Percentiles rank a stretch among this genome's conserved stretches.
These are phyloP conservation scores for Limulus polyphemus DNA, from an alignment of 2,888 invertebrate genomes.

Conservation along the genomic window DNA sequence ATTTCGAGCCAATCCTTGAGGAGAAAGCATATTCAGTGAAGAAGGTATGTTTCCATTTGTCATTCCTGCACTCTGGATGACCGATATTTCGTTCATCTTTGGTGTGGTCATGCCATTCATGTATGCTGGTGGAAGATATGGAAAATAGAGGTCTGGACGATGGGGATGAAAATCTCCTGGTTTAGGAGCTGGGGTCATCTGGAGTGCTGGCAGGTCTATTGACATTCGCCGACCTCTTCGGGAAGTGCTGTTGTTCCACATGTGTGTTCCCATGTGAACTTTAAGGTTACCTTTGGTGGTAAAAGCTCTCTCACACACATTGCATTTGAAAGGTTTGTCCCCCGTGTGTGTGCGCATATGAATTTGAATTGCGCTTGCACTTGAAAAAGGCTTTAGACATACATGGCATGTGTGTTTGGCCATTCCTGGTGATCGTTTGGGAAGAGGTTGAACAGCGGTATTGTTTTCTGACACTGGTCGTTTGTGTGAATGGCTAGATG, in stretches of 20 bases:
- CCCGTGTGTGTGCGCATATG: constrained; percentile 99
- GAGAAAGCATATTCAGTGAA: constrained; percentile 10
- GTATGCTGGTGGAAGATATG: constrained; percentile 81
- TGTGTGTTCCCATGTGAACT: constrained; percentile 96
- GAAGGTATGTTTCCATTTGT: constrained; percentile 17
- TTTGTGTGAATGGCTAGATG: constrained; percentile 6
- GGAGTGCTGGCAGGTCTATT: constrained; percentile 57
- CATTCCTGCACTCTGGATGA: constrained; percentile 32
- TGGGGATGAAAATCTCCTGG: constrained; percentile 58
- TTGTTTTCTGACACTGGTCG: constrained; percentile 19
- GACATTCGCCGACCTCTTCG: constrained; percentile 91
- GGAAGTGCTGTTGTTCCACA: constrained; percentile 92
- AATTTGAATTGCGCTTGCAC: constrained; percentile 94
- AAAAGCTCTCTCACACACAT: constrained; percentile 88
- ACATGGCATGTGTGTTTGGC: constrained; percentile 89
- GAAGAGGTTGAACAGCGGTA: constrained; percentile 20
- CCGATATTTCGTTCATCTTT: constrained; percentile 37
- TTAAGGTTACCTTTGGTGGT: constrained; percentile 96
- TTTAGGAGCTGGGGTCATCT: constrained; percentile 14
- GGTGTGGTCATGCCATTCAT: constrained; percentile 51
- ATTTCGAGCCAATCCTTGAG: constrained; percentile 23
- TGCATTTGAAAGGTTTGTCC: constrained; percentile 93
- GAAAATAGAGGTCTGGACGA: constrained; percentile 80
- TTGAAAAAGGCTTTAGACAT: constrained; percentile 97
- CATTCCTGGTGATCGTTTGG: constrained; percentile 20